phyloP scores from a whole-genome alignment of 1,140 invertebrate genomes.

The Euwallacea similis region DNA sequence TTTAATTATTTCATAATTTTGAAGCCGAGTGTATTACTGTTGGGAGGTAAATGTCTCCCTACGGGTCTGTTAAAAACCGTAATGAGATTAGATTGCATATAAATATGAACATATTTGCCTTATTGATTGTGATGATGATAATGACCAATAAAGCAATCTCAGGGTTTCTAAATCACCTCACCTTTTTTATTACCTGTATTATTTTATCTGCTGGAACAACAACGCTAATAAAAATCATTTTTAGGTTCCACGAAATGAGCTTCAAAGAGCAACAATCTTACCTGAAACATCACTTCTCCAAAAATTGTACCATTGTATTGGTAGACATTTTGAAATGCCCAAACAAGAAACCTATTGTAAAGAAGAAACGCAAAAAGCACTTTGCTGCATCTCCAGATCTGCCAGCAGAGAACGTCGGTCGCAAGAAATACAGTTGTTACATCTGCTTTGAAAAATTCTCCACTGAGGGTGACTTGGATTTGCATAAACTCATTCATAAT shows the following conservation, averaged over 20 bases:
- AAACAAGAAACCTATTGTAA: neutral
- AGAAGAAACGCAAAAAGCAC: neutral
- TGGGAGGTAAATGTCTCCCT: too few species aligned
- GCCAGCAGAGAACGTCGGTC: neutral
- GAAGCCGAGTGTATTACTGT: too few species aligned
- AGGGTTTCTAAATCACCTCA: too few species aligned
- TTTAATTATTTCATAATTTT: too few species aligned
- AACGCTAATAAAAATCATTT: neutral
- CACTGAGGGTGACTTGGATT: slow-evolving; percentile 15
- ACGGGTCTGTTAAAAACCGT: too few species aligned
- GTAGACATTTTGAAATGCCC: slow-evolving; percentile 8
- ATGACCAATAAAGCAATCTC: too few species aligned
- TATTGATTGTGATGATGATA: too few species aligned
- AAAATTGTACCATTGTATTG: slow-evolving; percentile 7
- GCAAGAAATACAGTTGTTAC: slow-evolving; percentile 38
- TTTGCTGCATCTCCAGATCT: neutral
- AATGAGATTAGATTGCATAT: too few species aligned
- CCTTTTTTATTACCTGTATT: too few species aligned
- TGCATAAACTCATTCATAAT: slow-evolving; percentile 32
- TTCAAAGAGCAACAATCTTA: neutral
- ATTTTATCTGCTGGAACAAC: too few species aligned
- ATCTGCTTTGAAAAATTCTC: slow-evolving; percentile 40
- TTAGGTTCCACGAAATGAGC: slow-evolving; percentile 23
- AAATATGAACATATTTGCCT: too few species aligned
- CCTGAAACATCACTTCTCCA: slow-evolving; percentile 11